A percentile compares a stretch with the other conserved stretches of the same genome.
Conservation (phyloP, 2,888 invertebrate species). For the Acanthosepion esculentum region DNA sequence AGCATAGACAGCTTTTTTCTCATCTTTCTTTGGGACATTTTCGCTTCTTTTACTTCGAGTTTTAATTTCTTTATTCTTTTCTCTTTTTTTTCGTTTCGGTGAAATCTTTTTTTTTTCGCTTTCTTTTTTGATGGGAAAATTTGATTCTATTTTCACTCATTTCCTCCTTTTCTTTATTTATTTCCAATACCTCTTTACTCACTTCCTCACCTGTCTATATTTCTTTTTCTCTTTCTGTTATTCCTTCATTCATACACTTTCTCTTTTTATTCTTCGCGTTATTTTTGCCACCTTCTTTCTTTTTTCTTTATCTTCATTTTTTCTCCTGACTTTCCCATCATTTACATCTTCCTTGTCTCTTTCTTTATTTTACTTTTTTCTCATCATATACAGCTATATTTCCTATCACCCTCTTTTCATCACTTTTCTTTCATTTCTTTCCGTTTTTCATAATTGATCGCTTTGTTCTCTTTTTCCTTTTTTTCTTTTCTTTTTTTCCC, state of each 20-base stretch:
- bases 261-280: neutral
- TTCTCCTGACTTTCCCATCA: neutral
- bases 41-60: neutral
- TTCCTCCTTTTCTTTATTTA: no score
- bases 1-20: neutral
- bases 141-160: neutral
- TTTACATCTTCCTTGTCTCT: neutral
- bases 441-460: neutral
- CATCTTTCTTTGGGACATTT: neutral
- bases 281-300: neutral
- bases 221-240: no score
- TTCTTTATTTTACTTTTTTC: neutral
- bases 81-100: no score
- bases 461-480: no score
- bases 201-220: neutral
- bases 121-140: neutral
- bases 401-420: neutral
- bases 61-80: neutral
- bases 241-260: no score
- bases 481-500: neutral
- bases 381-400: no score
- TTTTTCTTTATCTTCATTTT: neutral
- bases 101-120: neutral
- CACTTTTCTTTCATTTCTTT: neutral
- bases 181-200: neutral